These are phyloP conservation scores for Diaphora mendica DNA, from an alignment of 2,888 invertebrate genomes.

Conservation along the genomic window DNA sequence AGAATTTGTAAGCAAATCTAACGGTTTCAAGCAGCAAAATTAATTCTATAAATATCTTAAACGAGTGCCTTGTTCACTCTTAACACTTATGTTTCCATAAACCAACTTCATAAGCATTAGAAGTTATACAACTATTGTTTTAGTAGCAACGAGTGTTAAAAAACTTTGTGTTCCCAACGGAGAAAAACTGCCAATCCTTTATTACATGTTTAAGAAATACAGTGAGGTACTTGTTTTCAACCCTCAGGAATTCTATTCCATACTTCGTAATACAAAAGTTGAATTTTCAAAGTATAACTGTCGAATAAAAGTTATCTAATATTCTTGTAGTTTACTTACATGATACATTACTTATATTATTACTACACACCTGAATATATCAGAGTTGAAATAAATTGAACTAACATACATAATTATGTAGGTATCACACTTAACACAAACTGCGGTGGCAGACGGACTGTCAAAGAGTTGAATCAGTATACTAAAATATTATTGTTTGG, in stretches of 20 bases:
- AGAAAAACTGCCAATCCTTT: constrained; percentile 45
- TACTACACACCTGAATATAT: not conserved
- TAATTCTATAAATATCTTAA: not conserved
- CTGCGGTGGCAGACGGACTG: not conserved
- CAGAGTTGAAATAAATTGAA: not conserved
- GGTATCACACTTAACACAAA: not conserved
- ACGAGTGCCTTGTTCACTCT: not conserved
- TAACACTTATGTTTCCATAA: constrained; percentile 8
- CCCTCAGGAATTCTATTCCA: constrained; percentile 40
- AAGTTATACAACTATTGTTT: constrained; percentile 46
- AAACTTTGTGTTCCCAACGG: constrained; percentile 40
- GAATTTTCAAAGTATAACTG: constrained; percentile 1
- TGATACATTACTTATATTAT: not conserved
- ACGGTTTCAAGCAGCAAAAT: not conserved
- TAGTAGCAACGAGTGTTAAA: constrained; percentile 39
- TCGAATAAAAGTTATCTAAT: not conserved
- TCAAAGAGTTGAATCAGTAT: not conserved
- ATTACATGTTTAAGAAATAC: constrained; percentile 39
- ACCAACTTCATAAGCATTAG: constrained; percentile 26
- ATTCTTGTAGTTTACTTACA: not conserved
- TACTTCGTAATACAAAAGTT: constrained; percentile 36
- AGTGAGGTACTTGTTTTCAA: constrained; percentile 24
- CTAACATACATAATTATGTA: not conserved
- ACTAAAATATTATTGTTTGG: not conserved
- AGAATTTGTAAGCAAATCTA: not conserved